Percentiles rank a stretch among this genome's conserved stretches.
These are phyloP conservation scores for Sphaeridia pumilis DNA, from an alignment of 2,888 invertebrate genomes.

Conservation along the genomic window DNA sequence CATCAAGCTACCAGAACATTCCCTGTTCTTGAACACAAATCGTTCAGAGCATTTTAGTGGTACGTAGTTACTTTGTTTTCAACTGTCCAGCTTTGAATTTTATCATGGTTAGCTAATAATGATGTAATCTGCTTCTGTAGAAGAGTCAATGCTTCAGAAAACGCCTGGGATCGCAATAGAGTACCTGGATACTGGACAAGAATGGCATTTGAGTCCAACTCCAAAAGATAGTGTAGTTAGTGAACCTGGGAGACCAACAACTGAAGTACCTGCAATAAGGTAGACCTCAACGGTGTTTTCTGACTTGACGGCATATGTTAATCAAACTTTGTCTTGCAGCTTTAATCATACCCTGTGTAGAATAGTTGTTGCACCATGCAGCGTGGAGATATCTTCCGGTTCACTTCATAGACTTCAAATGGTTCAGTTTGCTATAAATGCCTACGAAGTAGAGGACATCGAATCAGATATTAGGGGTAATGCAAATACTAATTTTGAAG, in stretches of 20 bases:
- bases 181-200: conserved; percentile 42
- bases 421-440: conserved; percentile 49
- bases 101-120: too few relatives aligned
- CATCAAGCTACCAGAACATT: conserved; percentile 33
- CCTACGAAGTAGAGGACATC: neutral
- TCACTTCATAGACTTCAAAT: conserved; percentile 56
- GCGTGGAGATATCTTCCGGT: conserved; percentile 54
- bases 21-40: conserved; percentile 37
- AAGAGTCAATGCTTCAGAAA: conserved; percentile 49
- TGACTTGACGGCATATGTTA: neutral
- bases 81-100: too few relatives aligned
- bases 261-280: too few relatives aligned
- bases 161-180: conserved; percentile 62
- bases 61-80: conserved; percentile 9
- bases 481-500: too few relatives aligned
- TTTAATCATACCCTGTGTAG: conserved; percentile 42
- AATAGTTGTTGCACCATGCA: conserved; percentile 48
- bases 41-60: conserved; percentile 35
- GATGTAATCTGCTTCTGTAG: too few relatives aligned
- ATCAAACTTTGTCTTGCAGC: conserved; percentile 11
- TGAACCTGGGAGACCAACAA: neutral
- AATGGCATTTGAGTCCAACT: neutral
- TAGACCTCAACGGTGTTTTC: neutral
- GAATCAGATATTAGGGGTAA: too few relatives aligned
- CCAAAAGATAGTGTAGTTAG: neutral